Conservation (phyloP, 2,113 vertebrate species). For the Hylia prasina region DNA sequence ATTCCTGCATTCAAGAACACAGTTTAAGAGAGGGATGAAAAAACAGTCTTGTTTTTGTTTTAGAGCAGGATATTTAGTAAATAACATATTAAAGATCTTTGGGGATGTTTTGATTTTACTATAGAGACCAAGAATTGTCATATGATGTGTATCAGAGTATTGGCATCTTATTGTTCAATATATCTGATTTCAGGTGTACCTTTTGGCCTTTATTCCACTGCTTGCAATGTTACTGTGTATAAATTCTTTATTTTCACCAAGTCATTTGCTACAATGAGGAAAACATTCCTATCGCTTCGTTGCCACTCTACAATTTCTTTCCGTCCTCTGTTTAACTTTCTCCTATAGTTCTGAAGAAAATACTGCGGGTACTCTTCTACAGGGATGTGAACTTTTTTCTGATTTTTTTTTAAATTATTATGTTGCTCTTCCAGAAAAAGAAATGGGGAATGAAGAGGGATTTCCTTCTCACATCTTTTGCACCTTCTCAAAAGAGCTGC, state of each 20-base stretch:
- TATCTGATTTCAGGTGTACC: not conserved
- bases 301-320: not conserved
- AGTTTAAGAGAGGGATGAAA: not conserved
- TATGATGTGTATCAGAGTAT: not conserved
- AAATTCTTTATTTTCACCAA: not conserved
- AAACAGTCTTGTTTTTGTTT: not conserved
- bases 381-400: not conserved
- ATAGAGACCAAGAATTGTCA: not conserved
- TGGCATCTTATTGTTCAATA: not conserved
- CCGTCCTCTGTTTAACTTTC: not conserved
- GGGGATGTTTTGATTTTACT: not conserved
- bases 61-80: not conserved
- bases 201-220: not conserved
- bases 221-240: not conserved
- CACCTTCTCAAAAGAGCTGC: not conserved
- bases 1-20: not conserved
- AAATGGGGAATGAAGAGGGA: not conserved
- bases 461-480: not conserved
- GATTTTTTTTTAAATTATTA: not conserved
- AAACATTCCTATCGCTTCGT: not conserved
- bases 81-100: not conserved
- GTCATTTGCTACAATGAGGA: not conserved
- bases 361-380: not conserved
- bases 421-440: not conserved
- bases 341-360: not conserved